phyloP scores from a whole-genome alignment of 2,113 vertebrate genomes.

The Calidris pugnax region DNA sequence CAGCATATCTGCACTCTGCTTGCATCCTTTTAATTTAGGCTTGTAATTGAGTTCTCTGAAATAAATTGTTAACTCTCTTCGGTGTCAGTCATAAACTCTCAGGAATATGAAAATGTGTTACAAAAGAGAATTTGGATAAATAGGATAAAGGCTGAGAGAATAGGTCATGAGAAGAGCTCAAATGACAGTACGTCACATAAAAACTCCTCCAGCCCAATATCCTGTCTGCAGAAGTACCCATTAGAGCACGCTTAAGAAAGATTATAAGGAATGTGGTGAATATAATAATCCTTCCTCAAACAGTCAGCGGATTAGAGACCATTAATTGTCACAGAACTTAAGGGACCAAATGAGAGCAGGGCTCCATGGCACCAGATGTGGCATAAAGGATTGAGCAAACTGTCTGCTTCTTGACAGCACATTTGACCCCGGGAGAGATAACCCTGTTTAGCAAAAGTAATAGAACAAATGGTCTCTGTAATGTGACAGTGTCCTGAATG shows the following conservation, averaged over 20 bases:
- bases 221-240: neutral
- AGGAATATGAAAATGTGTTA: neutral
- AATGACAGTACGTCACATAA: neutral
- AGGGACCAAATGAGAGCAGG: neutral
- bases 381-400: neutral
- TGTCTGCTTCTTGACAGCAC: rapidly evolving
- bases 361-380: neutral
- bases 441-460: neutral
- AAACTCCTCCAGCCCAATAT: neutral
- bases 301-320: neutral
- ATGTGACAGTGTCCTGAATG: neutral
- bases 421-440: neutral
- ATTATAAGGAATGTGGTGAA: neutral
- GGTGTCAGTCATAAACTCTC: neutral
- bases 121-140: neutral
- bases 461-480: neutral
- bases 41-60: slow-evolving; percentile 13
- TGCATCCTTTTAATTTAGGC: neutral
- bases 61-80: neutral
- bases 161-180: neutral
- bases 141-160: neutral
- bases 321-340: slow-evolving; percentile 16
- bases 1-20: neutral
- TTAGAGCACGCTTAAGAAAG: neutral
- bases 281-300: slow-evolving; percentile 14